A percentile compares a stretch with the other conserved stretches of the same genome.
Evolutionary conservation across 2,888 invertebrate genomes (phyloP).

Genomic region (Salticus scenicus): DNA sequence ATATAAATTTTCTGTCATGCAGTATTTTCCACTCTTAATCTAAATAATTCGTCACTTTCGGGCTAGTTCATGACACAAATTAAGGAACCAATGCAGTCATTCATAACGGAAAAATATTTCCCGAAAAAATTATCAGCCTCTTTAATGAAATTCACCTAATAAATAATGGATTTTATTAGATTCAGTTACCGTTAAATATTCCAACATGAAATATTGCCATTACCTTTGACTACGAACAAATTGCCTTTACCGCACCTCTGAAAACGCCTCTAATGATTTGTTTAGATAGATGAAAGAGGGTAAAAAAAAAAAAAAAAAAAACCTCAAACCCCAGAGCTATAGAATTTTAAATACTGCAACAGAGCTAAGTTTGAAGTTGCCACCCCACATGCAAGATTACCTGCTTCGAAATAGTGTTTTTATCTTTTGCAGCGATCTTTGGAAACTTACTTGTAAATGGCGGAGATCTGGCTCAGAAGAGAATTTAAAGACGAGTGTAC

Average conservation of each 20-base stretch:
- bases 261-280: neutral
- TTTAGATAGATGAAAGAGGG: no score
- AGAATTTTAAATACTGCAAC: neutral
- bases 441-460: constrained; percentile 21
- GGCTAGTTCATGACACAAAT: no score
- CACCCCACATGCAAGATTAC: neutral
- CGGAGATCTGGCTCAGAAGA: neutral
- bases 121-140: neutral
- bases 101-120: no score
- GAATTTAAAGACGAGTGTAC: constrained; percentile 19
- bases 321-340: neutral
- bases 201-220: no score
- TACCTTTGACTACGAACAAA: neutral
- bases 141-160: neutral
- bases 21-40: no score
- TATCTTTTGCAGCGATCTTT: constrained; percentile 13
- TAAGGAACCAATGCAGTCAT: no score
- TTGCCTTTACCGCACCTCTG: neutral
- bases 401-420: neutral
- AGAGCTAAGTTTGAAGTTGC: neutral
- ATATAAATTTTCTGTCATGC: no score
- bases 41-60: no score
- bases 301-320: no score
- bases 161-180: neutral
- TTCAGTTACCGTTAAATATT: neutral